Evolutionary conservation across 2,113 vertebrate species (phyloP).

Genomic region (Tursiops truncatus): DNA sequence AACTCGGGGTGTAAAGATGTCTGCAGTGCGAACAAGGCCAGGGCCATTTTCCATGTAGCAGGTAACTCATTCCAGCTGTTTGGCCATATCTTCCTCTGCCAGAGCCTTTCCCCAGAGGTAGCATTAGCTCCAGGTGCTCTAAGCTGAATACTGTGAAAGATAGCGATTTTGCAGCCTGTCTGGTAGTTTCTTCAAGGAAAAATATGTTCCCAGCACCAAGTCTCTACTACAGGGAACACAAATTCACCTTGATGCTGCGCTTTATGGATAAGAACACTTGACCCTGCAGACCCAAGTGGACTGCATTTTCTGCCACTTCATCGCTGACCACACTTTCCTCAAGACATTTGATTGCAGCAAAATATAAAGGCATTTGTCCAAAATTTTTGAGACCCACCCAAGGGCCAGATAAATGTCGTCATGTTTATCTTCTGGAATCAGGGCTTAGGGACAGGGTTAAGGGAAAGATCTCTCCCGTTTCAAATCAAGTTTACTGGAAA

Average conservation of each 20-base stretch:
- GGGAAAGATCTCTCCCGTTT: constrained; percentile 17
- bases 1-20: background rate
- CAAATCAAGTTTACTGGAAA: constrained; percentile 65
- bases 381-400: constrained; percentile 17
- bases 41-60: background rate
- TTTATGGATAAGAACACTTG: background rate
- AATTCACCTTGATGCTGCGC: background rate
- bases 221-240: background rate
- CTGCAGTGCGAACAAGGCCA: background rate
- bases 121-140: background rate
- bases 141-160: background rate
- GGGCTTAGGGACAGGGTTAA: constrained; percentile 39
- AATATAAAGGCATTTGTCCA: constrained; percentile 21
- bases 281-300: background rate
- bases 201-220: background rate
- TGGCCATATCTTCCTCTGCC: background rate
- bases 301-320: background rate
- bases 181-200: background rate
- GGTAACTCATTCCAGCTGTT: constrained; percentile 41
- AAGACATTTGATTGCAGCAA: background rate
- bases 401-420: constrained; percentile 37
- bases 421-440: constrained; percentile 67
- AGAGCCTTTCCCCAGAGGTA: constrained; percentile 27
- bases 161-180: background rate
- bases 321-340: background rate